A percentile compares a stretch with the other conserved stretches of the same genome.
These are phyloP conservation scores for Gambelia wislizenii DNA, from an alignment of 2,797 vertebrate genomes.

Conservation along the genomic window DNA sequence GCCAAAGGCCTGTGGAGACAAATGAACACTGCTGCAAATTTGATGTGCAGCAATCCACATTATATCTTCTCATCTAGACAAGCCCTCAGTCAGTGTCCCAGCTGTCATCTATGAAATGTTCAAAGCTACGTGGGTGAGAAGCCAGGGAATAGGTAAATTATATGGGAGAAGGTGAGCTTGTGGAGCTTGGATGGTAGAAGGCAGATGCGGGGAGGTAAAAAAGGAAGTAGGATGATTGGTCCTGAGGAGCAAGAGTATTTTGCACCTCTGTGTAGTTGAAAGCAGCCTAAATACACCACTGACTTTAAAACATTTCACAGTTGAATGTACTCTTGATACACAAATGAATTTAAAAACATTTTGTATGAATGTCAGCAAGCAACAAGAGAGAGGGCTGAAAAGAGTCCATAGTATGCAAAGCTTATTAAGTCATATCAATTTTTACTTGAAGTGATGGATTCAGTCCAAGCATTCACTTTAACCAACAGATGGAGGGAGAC, in stretches of 20 bases:
- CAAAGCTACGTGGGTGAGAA: no score
- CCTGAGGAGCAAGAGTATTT: background rate
- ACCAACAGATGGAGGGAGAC: background rate
- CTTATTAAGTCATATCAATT: background rate
- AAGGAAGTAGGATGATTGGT: background rate
- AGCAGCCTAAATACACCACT: background rate
- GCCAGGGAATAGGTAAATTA: no score
- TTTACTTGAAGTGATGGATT: background rate
- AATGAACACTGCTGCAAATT: no score
- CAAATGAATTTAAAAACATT: background rate
- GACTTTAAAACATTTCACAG: no score
- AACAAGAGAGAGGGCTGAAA: no score
- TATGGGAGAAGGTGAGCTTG: no score
- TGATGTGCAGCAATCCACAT: no score
- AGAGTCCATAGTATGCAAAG: background rate
- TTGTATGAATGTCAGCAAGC: background rate
- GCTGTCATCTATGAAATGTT: no score
- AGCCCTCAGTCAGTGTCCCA: no score
- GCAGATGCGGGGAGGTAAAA: background rate
- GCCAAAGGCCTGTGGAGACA: no score
- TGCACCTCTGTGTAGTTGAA: background rate
- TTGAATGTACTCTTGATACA: no score
- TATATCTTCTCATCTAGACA: no score
- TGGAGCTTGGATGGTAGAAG: background rate
- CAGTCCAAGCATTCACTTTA: background rate